Evolutionary conservation across 2,888 invertebrate species (phyloP), one percentile per base, ranked within the genome.

Genomic region (Apodemia duryi): DNA sequence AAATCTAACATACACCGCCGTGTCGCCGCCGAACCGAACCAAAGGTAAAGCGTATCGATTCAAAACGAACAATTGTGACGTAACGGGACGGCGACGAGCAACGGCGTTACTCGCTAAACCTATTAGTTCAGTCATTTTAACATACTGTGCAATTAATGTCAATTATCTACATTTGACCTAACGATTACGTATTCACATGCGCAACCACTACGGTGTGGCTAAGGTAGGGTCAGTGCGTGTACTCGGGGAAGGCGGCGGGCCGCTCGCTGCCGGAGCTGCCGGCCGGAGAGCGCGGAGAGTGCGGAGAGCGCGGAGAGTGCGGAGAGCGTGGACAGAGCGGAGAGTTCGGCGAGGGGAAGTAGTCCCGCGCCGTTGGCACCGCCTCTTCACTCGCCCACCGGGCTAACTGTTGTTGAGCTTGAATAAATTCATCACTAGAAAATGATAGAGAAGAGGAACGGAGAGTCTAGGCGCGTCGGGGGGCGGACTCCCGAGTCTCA

Each of bases 351-450:
- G 86, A 83, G 68, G 84, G 84, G 80, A 79, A 79, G 83, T 84
- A 84, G 72, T 89, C 90, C 86, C 91, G 88, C 88, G 88, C 92
- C 87, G 88, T 93, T 89, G 93, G 93, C 89, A 94, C 93, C 88
- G 93, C 93, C 92, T 96, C 96, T 94, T 97, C 96, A 96, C 96
- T 97, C 94, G 96, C 97, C 96, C 97, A 97, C 94, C 96, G 96
- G 95, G 96, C 97, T 96, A 96, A 95, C 95, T 96, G 96, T 96
- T 96, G 97, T 96, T 96, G 97, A 96, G 97, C 97, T 96, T 97
- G 96, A 96, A 97, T 96, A 96, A 97, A 97, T 95, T 96, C 96
- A 96, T 96, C 97, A 96, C 97, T 97, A 96, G 95, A 96, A 96
- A 96, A 96, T 95, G 96, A 95, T 94, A 95, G 95, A 89, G 94